Evolutionary conservation across 2,113 vertebrate genomes (phyloP).

Genomic region (Xenopus laevis): DNA sequence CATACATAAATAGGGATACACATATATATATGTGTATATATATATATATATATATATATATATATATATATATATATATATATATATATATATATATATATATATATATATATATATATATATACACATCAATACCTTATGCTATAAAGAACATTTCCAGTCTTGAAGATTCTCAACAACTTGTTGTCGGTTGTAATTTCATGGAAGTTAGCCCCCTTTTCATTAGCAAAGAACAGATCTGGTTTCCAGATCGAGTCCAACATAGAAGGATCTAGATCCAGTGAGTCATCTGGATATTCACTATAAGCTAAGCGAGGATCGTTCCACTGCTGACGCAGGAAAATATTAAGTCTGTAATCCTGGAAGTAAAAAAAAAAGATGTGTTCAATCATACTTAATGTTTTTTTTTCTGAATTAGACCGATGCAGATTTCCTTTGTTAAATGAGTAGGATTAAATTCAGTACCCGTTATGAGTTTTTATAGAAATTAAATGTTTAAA

Average conservation of each 20-base stretch:
- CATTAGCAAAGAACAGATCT: slow-evolving; percentile 96
- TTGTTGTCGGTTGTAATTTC: slow-evolving; percentile 99
- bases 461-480: too few species aligned
- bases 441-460: too few species aligned
- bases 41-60: too few species aligned
- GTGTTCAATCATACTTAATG: too few species aligned
- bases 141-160: slow-evolving; percentile 95
- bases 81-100: too few species aligned
- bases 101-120: too few species aligned
- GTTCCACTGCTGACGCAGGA: slow-evolving; percentile 96
- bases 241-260: slow-evolving; percentile 99
- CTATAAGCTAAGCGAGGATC: slow-evolving; percentile 95
- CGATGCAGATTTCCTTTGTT: too few species aligned
- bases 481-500: too few species aligned
- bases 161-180: slow-evolving; percentile 90
- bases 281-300: slow-evolving; percentile 90
- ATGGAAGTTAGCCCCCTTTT: slow-evolving; percentile 97
- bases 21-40: not conserved
- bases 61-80: too few species aligned
- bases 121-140: slow-evolving; percentile 83
- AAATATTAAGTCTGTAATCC: slow-evolving; percentile 98
- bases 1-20: too few species aligned
- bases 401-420: too few species aligned
- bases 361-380: slow-evolving; percentile 46
- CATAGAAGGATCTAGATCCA: slow-evolving; percentile 97